Evolutionary conservation across 1,140 invertebrate genomes (phyloP).

Genomic region (Anoplolepis gracilipes): DNA sequence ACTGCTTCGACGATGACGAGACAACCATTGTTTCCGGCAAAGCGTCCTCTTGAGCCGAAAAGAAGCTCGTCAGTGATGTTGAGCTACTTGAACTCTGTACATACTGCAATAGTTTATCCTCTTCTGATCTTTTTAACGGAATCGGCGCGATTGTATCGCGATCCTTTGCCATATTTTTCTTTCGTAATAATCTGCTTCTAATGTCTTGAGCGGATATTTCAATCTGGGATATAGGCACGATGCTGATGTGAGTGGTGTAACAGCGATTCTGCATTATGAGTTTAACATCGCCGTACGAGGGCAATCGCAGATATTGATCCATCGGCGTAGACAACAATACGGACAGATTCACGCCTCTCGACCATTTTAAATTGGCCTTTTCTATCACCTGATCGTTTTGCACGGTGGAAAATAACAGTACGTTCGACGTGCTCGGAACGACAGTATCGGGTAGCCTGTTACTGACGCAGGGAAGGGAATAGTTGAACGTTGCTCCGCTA

Average conservation of each 20-base stretch:
- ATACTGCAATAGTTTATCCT: slow-evolving; percentile 67
- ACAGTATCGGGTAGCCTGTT: slow-evolving; percentile 81
- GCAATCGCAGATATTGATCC: slow-evolving; percentile 90
- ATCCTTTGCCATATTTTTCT: slow-evolving; percentile 74
- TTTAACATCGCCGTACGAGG: slow-evolving; percentile 90
- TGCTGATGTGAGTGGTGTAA: slow-evolving; percentile 86
- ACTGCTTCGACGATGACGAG: slow-evolving; percentile 34
- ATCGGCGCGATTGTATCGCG: slow-evolving; percentile 18
- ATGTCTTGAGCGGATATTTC: slow-evolving; percentile 91
- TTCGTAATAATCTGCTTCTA: slow-evolving; percentile 86
- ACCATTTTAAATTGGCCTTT: slow-evolving; percentile 78
- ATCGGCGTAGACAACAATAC: slow-evolving; percentile 67
- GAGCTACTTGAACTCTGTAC: slow-evolving; percentile 78
- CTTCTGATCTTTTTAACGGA: slow-evolving; percentile 36
- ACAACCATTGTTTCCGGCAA: slow-evolving; percentile 38
- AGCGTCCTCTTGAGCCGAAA: slow-evolving; percentile 77
- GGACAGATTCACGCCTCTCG: slow-evolving; percentile 78
- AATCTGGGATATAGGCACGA: slow-evolving; percentile 88
- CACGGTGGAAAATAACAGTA: slow-evolving; percentile 77
- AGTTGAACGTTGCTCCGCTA: slow-evolving; percentile 77
- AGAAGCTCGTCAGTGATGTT: slow-evolving; percentile 78
- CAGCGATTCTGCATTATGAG: slow-evolving; percentile 87
- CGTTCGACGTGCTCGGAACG: slow-evolving; percentile 53
- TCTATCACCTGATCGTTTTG: slow-evolving; percentile 57
- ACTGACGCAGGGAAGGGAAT: slow-evolving; percentile 80